These are phyloP conservation scores for Conus betulinus DNA, from an alignment of 1,140 invertebrate species.

Conservation along the genomic window DNA sequence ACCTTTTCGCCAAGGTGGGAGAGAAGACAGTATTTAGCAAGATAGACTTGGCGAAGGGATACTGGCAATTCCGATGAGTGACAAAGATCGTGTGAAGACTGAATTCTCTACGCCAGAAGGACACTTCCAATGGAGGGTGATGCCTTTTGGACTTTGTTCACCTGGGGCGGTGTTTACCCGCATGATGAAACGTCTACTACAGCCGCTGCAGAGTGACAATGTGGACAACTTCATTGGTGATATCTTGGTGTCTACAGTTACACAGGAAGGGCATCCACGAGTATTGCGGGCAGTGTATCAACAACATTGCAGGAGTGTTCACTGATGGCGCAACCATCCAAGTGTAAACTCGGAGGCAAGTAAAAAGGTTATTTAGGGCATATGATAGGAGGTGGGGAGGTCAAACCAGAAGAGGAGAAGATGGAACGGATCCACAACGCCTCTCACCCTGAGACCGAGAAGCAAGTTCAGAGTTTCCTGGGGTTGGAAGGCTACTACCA, in stretches of 20 bases:
- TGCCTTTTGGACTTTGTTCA: conserved; percentile 59
- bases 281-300: background rate
- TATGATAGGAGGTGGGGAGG: conserved; percentile 46
- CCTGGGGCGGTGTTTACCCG: conserved; percentile 35
- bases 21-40: conserved; percentile 30
- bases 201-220: background rate
- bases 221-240: background rate
- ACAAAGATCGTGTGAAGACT: background rate
- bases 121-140: conserved; percentile 31
- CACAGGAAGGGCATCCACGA: background rate
- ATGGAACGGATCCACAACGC: conserved; percentile 70
- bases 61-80: conserved; percentile 49
- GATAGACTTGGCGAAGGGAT: conserved; percentile 52
- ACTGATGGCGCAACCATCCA: background rate
- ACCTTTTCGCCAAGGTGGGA: conserved; percentile 45
- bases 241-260: background rate
- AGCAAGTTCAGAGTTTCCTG: conserved; percentile 62
- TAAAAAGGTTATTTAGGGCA: conserved; percentile 47
- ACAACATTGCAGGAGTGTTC: background rate
- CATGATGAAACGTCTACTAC: conserved; percentile 45
- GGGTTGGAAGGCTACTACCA: conserved; percentile 47
- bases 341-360: conserved; percentile 34
- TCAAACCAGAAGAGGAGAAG: conserved; percentile 66
- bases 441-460: conserved; percentile 62
- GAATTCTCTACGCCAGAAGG: background rate